Percentiles rank a stretch among this genome's conserved stretches.
phyloP scores from a whole-genome alignment of 1,140 invertebrate species.

The Himalopsyche phryganea region DNA sequence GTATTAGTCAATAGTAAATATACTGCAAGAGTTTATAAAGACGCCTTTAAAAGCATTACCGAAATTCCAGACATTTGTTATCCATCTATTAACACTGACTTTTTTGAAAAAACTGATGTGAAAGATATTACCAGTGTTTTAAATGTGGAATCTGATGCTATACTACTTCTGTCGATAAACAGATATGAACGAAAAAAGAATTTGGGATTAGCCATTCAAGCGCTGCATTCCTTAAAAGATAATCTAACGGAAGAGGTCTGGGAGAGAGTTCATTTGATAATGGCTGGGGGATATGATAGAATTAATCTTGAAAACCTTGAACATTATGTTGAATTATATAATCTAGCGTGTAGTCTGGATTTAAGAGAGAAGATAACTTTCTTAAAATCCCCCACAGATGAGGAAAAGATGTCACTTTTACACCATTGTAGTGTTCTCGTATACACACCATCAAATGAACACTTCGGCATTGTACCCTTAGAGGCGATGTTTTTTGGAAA shows the following conservation, averaged over 20 bases:
- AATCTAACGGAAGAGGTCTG: slow-evolving; percentile 55
- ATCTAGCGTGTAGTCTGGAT: slow-evolving; percentile 61
- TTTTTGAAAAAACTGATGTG: slow-evolving; percentile 63
- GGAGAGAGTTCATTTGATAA: slow-evolving; percentile 74
- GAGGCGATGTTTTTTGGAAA: slow-evolving; percentile 95
- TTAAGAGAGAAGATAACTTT: slow-evolving; percentile 78
- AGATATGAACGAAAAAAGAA: slow-evolving; percentile 98
- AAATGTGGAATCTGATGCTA: slow-evolving; percentile 49
- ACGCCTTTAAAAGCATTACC: slow-evolving; percentile 75
- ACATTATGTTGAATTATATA: slow-evolving; percentile 76
- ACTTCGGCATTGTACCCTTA: slow-evolving; percentile 99
- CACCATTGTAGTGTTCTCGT: slow-evolving; percentile 72
- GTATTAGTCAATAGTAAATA: slow-evolving; percentile 95
- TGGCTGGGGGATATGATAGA: slow-evolving; percentile 96
- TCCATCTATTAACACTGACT: slow-evolving; percentile 85
- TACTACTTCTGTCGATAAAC: slow-evolving; percentile 91
- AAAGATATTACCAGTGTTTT: slow-evolving; percentile 51
- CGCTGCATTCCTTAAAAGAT: slow-evolving; percentile 66
- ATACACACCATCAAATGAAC: slow-evolving; percentile 96
- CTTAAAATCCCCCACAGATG: slow-evolving; percentile 82
- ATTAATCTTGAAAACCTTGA: slow-evolving; percentile 86
- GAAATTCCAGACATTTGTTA: slow-evolving; percentile 81
- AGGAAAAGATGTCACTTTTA: slow-evolving; percentile 78
- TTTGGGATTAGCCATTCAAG: slow-evolving; percentile 76
- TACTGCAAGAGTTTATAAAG: slow-evolving; percentile 77